Conservation (phyloP, 2,113 vertebrate genomes). For the western clawed frog (Xenopus tropicalis) region UCB_Xtro_10.0 CM004446.2:147025501-147026000, state of each 20-base stretch:
- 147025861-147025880: neutral
- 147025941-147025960: neutral
- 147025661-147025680: neutral
- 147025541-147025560: too few species aligned
- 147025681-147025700: slow-evolving; percentile 3
- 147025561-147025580: too few species aligned
- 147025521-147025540: too few species aligned
- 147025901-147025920: slow-evolving; percentile 18
- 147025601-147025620: too few species aligned
- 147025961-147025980: neutral
- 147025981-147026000: neutral
- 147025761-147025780: slow-evolving; percentile 19
- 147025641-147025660: too few species aligned
- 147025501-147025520: too few species aligned
- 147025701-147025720: slow-evolving; percentile 9
- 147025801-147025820: slow-evolving; percentile 3
- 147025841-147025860: slow-evolving; percentile 13
- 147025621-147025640: too few species aligned
- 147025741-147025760: slow-evolving; percentile 4
- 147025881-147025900: slow-evolving; percentile 15
- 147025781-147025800: slow-evolving; percentile 39
- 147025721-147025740: slow-evolving; percentile 3
- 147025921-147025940: slow-evolving; percentile 23
- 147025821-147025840: slow-evolving; percentile 10
- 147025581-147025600: too few species aligned